Percentiles rank a stretch among this genome's conserved stretches.
Conservation (phyloP, 2,113 vertebrate genomes). For the Notiomystis cincta region DNA sequence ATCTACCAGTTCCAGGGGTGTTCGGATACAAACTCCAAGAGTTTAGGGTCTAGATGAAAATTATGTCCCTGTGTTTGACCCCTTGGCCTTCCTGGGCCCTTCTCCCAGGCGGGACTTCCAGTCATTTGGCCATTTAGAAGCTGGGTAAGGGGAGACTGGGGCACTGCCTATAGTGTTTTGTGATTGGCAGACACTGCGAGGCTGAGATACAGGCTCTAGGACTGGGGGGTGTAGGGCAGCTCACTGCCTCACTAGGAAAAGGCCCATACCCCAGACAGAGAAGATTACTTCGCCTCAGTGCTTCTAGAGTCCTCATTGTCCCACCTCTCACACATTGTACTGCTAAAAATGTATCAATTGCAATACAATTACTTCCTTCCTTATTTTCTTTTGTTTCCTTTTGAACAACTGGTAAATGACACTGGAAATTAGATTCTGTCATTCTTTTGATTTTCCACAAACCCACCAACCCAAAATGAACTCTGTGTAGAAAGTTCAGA, state of each 20-base stretch:
- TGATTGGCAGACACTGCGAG: accelerated
- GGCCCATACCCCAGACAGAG: not conserved
- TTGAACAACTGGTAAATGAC: not conserved
- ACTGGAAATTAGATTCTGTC: not conserved
- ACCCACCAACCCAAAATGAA: not conserved
- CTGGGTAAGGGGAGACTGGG: not conserved
- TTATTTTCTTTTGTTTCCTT: not conserved
- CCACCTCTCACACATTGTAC: not conserved
- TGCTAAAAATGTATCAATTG: not conserved
- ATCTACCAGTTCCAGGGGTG: not conserved
- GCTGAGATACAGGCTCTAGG: not conserved
- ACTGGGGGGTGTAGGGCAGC: too few species aligned
- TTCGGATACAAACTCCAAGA: not conserved
- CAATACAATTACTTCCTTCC: not conserved
- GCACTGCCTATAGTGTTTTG: not conserved
- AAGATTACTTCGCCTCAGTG: not conserved
- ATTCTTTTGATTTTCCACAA: not conserved
- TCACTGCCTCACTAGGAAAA: not conserved
- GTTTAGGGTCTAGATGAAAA: accelerated
- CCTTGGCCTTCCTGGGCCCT: not conserved
- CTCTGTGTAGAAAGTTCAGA: not conserved
- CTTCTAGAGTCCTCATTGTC: not conserved
- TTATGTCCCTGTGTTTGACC: not conserved
- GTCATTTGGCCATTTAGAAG: not conserved
- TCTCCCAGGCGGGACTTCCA: not conserved